Conservation (phyloP, 1,140 invertebrate species). For the Branchinecta lynchi region DNA sequence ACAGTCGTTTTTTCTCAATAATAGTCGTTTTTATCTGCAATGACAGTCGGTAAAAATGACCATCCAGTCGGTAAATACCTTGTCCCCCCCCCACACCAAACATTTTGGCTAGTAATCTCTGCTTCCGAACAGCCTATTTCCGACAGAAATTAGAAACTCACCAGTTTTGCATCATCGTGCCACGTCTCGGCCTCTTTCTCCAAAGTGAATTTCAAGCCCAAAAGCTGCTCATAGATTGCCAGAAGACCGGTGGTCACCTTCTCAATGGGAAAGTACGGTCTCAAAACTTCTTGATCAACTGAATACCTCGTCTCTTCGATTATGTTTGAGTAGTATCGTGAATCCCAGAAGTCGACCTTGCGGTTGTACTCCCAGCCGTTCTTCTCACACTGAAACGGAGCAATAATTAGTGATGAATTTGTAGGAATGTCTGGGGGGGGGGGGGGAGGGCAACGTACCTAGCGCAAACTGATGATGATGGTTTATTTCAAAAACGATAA, state of each 20-base stretch:
- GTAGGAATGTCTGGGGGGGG: no score
- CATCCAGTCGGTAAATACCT: no score
- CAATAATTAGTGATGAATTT: neutral
- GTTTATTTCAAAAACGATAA: no score
- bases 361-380: constrained; percentile 33
- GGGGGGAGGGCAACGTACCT: no score
- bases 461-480: no score
- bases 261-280: constrained; percentile 39
- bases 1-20: no score
- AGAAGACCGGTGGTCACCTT: constrained; percentile 37
- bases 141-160: constrained; percentile 26
- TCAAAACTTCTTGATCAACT: constrained; percentile 37
- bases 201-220: constrained; percentile 35
- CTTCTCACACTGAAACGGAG: constrained; percentile 34
- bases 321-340: constrained; percentile 36
- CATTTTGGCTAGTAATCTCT: no score
- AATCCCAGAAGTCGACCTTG: constrained; percentile 37
- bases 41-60: no score
- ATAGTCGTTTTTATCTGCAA: no score
- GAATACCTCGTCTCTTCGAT: constrained; percentile 37
- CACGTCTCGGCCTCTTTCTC: constrained; percentile 33
- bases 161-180: constrained; percentile 38
- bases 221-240: constrained; percentile 37
- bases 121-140: no score
- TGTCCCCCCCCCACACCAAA: no score